Evolutionary conservation across 2,888 invertebrate genomes (phyloP), one percentile per base, ranked within the genome.

Genomic region (Plemyria rubiginata): DNA sequence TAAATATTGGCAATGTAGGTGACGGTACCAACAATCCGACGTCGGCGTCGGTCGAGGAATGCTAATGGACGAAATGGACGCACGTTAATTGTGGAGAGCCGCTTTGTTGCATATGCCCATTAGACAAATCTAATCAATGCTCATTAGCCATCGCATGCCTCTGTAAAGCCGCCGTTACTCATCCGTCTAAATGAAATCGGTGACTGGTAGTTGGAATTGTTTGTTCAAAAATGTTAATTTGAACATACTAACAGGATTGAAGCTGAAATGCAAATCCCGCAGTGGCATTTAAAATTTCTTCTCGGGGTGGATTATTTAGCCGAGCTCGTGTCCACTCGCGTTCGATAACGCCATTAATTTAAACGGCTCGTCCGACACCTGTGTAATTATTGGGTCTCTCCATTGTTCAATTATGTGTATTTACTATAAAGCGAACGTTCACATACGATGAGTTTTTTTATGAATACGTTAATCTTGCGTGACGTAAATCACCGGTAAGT

Each of bases 11-110:
- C 77, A 77, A 79, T 73, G 73, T 81, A 81, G 80, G 82, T 82
- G 82, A 84, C 79, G 77, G 77, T 82, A 76, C 82, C 79, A 82
- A 84, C 85, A 86, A 81, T 80, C 80, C 40, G 40, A 43, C 15
- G 77, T 76, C 75, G 75, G 75, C 72, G 75, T 76, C 75, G 75
- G 76, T 75, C 73, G 77, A 83, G 82, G 83, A 85, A 87, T 85
- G 84, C 80, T 87, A 85, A 87, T 86, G 80, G 79, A 70, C 66
- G 72, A 81, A 84, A 86, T 83, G 80, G 82, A 77, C 72, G 74
- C 72, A 79, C 81, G 84, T 85, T 82, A 84, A 85, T 85, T 84
- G 79, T 78, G 77, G 75, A 65, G 67, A 72, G 70, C 75, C 71
- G 76, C 73, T 73, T 63, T 76, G 77, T 70, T 71, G 65, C 63